Percentiles rank a stretch among this genome's conserved stretches.
Evolutionary conservation across 1,140 invertebrate species (phyloP).

Genomic region (Hyposmocoma kahamanoa): DNA sequence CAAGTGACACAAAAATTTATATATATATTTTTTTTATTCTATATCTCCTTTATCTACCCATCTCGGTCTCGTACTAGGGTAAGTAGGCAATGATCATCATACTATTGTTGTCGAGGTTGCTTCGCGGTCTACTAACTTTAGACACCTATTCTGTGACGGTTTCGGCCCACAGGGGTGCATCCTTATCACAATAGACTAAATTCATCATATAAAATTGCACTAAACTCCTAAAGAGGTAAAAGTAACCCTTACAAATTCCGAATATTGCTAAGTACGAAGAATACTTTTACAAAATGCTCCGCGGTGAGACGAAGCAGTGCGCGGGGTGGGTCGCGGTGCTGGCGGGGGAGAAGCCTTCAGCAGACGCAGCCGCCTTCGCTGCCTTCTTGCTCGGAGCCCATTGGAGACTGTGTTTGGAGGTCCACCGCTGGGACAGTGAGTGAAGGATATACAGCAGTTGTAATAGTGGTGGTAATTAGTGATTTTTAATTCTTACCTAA

Average conservation of each 20-base stretch:
- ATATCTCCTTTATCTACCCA: too few species aligned
- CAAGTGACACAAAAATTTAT: too few species aligned
- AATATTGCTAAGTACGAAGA: slow-evolving; percentile 1
- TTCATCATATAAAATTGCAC: too few species aligned
- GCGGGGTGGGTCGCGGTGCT: slow-evolving; percentile 8
- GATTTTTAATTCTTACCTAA: not conserved
- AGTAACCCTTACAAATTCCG: not conserved
- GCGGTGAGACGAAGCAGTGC: slow-evolving; percentile 11
- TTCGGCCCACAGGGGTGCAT: too few species aligned
- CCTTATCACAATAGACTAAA: too few species aligned
- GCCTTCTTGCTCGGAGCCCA: slow-evolving; percentile 83
- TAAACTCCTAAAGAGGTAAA: too few species aligned
- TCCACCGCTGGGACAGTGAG: slow-evolving; percentile 78
- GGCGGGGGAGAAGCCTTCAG: slow-evolving; percentile 58
- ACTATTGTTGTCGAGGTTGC: too few species aligned
- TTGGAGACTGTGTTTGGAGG: slow-evolving; percentile 83
- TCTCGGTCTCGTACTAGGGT: too few species aligned
- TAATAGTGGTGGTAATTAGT: not conserved
- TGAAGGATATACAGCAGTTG: not conserved
- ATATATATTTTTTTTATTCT: too few species aligned
- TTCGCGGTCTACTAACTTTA: too few species aligned
- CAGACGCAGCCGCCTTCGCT: slow-evolving; percentile 87
- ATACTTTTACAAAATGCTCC: not conserved
- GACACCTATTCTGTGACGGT: too few species aligned
- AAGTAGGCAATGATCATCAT: too few species aligned